Base-by-base conservation (phyloP, 30 jellyfish, hydroid and myxozoan species). In the Cassiopea xamachana region DNA sequence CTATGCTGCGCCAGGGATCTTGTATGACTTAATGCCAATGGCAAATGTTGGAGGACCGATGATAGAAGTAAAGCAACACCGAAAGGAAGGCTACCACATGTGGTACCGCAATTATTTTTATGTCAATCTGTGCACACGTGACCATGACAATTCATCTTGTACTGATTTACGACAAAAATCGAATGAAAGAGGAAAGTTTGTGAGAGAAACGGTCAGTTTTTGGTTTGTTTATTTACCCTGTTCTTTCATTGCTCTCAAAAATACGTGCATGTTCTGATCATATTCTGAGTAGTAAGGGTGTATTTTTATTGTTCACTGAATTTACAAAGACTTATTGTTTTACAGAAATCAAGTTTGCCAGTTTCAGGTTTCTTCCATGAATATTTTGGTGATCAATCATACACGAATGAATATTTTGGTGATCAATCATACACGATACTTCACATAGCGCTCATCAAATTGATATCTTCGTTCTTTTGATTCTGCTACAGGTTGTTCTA, bases 71-170 rank as follows among this genome's bases (percentile, higher is more conserved):
- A 73, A 81, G 73, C 93, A 72, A 69, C 49, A 67, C 45, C 80
- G 84, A 0, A 64, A 46, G 46, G 60, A n/a, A 14, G 73, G 84
- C 18, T 46, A 79, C 48, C 89, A 60, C 44, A 60, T 86, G 27
- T 89, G 96, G 96, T 94, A 90, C 75, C 85, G 78, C 10, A 81
- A 82, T 75, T 67, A 69, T 64, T 94, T 77, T 73, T 87, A 85
- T 76, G 93, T 94, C 13, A 94, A 94, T 87, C 19, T 94, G 17
- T 94, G 98, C 90, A 90, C 98, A 43, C 69, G 80, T 45, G 75
- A 89, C 15, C 98, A 94, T 69, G 98, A 94, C 60, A 94, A 94
- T 75, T 79, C 98, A 12, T 94, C 98, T 1, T 94, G 98, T 44
- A 79, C 90, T 49, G 92, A 79, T 48, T 16, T 82, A 48, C 78